Conservation (phyloP, 2,888 invertebrate genomes). For the Philopedon plagiatum region DNA sequence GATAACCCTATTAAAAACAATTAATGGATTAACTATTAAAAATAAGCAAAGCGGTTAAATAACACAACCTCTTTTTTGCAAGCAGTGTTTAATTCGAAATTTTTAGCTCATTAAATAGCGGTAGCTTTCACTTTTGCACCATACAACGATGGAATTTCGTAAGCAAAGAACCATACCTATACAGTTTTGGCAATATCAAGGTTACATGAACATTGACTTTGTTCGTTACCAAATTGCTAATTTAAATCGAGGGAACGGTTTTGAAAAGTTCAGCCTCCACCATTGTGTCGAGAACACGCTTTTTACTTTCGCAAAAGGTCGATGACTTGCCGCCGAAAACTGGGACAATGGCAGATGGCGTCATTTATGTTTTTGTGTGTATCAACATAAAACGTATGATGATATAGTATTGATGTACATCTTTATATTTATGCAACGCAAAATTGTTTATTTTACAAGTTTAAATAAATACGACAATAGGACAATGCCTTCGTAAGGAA, state of each 20-base stretch:
- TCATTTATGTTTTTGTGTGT: constrained; percentile 31
- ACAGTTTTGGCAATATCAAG: constrained; percentile 62
- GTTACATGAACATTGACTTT: constrained; percentile 62
- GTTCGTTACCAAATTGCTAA: constrained; percentile 53
- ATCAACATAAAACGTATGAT: constrained; percentile 6
- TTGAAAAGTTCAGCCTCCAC: background rate
- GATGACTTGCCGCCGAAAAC: constrained; percentile 42
- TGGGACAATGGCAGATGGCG: constrained; percentile 50
- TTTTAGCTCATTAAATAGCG: constrained; percentile 26
- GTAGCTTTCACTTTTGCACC: constrained; percentile 50
- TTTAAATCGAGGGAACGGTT: constrained; percentile 19
- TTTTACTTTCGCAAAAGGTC: constrained; percentile 48
- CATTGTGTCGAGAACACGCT: background rate
- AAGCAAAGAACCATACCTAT: constrained; percentile 26
- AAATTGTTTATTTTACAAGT: too few species aligned
- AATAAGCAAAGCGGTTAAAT: background rate
- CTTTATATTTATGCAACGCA: background rate
- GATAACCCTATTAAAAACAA: too few species aligned
- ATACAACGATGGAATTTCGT: constrained; percentile 41
- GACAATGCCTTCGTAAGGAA: too few species aligned
- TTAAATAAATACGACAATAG: too few species aligned
- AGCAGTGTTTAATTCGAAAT: constrained; percentile 34
- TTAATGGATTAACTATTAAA: too few species aligned
- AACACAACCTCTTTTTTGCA: constrained; percentile 20
- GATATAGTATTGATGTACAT: background rate